Base-by-base conservation (phyloP, 2,888 invertebrate genomes). In the Resseliella maxima region DNA sequence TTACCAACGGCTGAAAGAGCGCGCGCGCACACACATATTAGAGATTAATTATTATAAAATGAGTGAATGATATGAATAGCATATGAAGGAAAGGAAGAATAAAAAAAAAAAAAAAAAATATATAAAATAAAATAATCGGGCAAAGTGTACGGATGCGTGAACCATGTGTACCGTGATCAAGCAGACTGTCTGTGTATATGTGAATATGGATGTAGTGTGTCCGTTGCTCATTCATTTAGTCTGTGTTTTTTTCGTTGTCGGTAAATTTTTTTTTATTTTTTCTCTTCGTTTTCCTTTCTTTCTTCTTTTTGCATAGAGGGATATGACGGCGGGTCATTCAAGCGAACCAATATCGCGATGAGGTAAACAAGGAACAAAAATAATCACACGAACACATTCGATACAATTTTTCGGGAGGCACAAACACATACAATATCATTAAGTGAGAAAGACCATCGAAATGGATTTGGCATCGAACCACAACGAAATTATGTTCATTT, bases 101-200 rank as follows among this genome's bases (percentile, higher is more conserved):
- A 24, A 59, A 50, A 50, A 2, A 50, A 2, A 15, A 24, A 59
- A 59, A 24, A 6, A 59, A 8, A 72, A 31, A 72, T 1, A 72
- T 31, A 35, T 31, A 35, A 0, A 72, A 27, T 15, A 31, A 31
- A 72, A 72, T 31, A 31, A 72, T 72, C 72, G 31, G 72, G 72
- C 35, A 72, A 72, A 72, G 72, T 72, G 72, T 72, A 72, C 72
- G 72, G 72, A 72, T 72, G 72, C 72, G 72, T 72, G 72, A 72
- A 72, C 18, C 59, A 59, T 50, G 59, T 59, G 59, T 59, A 18
- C 50, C n/a, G n/a, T n/a, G n/a, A n/a, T n/a, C n/a, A 41, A 41
- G 41, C 15, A 50, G 46, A 31, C 72, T 50, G 50, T 50, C 10
- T 21, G 31, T 72, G 31, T 72, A 35, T 15, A 35, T 72, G 24